Percentiles rank a stretch among this genome's conserved stretches.
These are phyloP conservation scores for Strix aluco DNA, from an alignment of 2,113 vertebrate species.

Conservation along the genomic window DNA sequence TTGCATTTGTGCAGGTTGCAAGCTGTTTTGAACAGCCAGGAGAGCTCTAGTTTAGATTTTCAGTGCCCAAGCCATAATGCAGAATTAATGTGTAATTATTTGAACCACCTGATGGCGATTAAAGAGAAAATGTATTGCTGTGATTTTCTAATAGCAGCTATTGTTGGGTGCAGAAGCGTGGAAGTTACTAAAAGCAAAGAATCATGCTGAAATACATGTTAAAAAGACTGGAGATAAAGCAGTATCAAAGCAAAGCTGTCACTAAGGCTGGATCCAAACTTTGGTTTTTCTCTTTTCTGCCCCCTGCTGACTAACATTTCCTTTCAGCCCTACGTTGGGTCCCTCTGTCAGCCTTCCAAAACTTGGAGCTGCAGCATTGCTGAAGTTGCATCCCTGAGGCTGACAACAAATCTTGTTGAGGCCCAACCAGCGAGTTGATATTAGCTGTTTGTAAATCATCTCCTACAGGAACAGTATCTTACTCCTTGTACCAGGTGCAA, in stretches of 20 bases:
- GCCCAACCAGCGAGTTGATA: background rate
- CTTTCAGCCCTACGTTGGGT: background rate
- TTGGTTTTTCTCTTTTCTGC: background rate
- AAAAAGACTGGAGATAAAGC: background rate
- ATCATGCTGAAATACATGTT: background rate
- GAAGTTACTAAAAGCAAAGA: background rate
- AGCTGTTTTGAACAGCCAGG: background rate
- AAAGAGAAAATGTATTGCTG: background rate
- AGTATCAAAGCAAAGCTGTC: background rate
- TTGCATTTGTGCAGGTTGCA: background rate
- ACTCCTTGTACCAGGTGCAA: background rate
- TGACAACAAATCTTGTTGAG: background rate
- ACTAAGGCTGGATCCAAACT: background rate
- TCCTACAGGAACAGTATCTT: background rate
- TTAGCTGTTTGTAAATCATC: constrained; percentile 34
- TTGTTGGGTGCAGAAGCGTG: background rate
- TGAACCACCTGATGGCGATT: background rate
- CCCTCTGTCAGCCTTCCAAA: constrained; percentile 21
- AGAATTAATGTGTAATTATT: background rate
- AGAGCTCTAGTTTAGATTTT: background rate
- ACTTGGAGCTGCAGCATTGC: background rate
- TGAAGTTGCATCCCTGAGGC: background rate
- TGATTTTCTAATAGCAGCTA: background rate
- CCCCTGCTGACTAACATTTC: background rate
- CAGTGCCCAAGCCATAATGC: background rate